These are phyloP conservation scores for Abrostola triplasia DNA, from an alignment of 2,888 invertebrate species.

Conservation along the genomic window DNA sequence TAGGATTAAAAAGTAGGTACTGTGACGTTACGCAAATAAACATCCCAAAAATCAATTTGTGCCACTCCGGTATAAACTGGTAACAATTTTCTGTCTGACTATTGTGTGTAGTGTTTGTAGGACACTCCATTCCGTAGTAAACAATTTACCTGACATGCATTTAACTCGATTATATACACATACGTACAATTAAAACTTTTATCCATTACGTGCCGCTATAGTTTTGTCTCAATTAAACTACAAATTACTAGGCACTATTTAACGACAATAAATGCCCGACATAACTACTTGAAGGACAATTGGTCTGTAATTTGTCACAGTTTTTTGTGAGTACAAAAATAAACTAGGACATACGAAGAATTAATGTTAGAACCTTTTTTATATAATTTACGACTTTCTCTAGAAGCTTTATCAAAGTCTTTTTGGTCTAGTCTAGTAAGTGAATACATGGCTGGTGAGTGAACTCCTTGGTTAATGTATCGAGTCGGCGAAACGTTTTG, in stretches of 20 bases:
- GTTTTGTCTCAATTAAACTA: constrained; percentile 33
- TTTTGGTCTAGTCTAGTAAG: constrained; percentile 43
- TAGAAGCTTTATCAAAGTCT: constrained; percentile 42
- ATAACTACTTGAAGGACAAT: constrained; percentile 28
- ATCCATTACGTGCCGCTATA: constrained; percentile 15
- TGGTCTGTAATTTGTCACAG: constrained; percentile 40
- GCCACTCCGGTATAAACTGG: not conserved
- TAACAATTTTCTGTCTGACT: constrained; percentile 8
- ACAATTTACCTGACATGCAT: constrained; percentile 26
- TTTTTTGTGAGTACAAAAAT: constrained; percentile 41
- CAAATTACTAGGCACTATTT: constrained; percentile 32
- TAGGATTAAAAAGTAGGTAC: too few relatives aligned
- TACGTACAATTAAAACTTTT: constrained; percentile 49
- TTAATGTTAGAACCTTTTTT: constrained; percentile 51
- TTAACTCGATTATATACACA: constrained; percentile 41
- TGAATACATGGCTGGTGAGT: constrained; percentile 48
- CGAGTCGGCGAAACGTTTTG: constrained; percentile 48
- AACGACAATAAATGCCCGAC: constrained; percentile 35
- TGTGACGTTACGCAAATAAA: too few relatives aligned
- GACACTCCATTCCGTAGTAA: constrained; percentile 17
- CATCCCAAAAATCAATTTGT: not conserved
- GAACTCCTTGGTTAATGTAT: constrained; percentile 52
- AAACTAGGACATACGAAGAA: constrained; percentile 43
- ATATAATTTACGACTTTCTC: constrained; percentile 53
- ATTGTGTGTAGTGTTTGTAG: constrained; percentile 12